Conservation (phyloP, 2,797 vertebrate genomes). For the Triplophysa yarkandensis region DNA sequence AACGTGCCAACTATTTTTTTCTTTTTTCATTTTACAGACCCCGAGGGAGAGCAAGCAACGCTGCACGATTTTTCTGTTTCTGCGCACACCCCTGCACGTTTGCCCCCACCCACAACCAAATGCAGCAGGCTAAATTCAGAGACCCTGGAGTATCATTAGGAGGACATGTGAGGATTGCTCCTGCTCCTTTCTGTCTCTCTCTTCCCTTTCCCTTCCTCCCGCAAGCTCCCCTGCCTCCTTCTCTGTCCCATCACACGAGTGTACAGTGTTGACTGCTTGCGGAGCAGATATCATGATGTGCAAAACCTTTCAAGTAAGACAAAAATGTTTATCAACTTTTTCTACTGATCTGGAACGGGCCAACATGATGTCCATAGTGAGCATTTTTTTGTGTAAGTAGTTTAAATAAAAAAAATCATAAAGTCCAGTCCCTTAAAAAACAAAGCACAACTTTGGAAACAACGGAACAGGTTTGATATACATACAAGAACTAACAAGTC, state of each 20-base stretch:
- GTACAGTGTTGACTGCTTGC: constrained; percentile 15
- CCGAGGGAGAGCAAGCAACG: constrained; percentile 39
- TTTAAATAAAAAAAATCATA: not conserved
- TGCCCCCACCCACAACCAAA: constrained; percentile 20
- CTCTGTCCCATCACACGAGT: constrained; percentile 42
- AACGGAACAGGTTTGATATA: not conserved
- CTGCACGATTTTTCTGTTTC: constrained; percentile 37
- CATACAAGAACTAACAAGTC: not conserved
- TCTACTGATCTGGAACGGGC: not conserved
- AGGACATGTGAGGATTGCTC: constrained; percentile 55
- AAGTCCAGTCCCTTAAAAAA: no score
- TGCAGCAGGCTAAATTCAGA: constrained; percentile 54
- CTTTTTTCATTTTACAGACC: constrained; percentile 56
- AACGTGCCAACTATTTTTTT: constrained; percentile 53
- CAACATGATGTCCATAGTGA: not conserved
- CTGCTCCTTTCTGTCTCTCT: constrained; percentile 37
- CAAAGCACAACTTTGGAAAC: not conserved
- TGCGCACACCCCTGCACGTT: constrained; percentile 22
- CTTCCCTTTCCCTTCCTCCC: constrained; percentile 39
- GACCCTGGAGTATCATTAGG: constrained; percentile 60
- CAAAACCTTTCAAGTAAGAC: not conserved
- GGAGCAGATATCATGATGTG: constrained; percentile 8
- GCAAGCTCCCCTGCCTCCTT: not conserved
- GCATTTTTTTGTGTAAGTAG: not conserved
- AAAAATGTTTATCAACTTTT: not conserved